phyloP scores from a whole-genome alignment of 2,888 invertebrate genomes.

The Octodonta nipae region DNA sequence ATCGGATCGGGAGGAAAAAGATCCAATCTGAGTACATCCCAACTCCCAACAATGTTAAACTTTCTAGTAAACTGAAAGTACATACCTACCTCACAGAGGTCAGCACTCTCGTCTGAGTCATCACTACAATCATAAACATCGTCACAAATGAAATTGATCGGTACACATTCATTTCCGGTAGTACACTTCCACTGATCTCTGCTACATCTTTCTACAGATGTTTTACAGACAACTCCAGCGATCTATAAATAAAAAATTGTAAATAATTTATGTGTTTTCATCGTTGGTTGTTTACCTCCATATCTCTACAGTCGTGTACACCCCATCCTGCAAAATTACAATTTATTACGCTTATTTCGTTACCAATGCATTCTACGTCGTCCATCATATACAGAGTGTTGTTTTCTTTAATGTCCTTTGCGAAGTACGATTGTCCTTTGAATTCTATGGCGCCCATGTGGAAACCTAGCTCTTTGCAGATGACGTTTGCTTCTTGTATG shows the following conservation, averaged over 20 bases:
- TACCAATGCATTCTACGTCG: conserved; percentile 52
- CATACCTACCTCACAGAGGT: conserved; percentile 47
- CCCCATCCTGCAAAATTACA: conserved; percentile 64
- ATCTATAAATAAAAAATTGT: conserved; percentile 24
- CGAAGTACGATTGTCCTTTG: conserved; percentile 41
- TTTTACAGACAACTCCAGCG: conserved; percentile 52
- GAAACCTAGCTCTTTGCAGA: conserved; percentile 58
- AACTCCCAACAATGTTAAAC: no score
- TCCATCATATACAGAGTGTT: conserved; percentile 51
- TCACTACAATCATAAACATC: conserved; percentile 50
- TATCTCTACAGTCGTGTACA: conserved; percentile 52
- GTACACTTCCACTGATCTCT: conserved; percentile 50
- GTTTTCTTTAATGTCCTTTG: conserved; percentile 30
- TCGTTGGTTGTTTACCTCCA: conserved; percentile 38
- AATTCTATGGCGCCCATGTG: conserved; percentile 48
- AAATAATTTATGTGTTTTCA: not conserved
- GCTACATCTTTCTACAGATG: conserved; percentile 43
- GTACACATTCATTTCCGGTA: conserved; percentile 46
- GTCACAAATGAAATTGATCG: conserved; percentile 50
- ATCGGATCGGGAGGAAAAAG: no score
- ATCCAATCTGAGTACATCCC: no score
- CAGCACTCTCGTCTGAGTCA: conserved; percentile 46
- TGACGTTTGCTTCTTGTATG: conserved; percentile 50
- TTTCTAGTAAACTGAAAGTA: no score
- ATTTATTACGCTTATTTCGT: conserved; percentile 50